Evolutionary conservation across 2,113 vertebrate species (phyloP), one percentile per base, ranked within the genome.

Genomic region (Vulpes vulpes): DNA sequence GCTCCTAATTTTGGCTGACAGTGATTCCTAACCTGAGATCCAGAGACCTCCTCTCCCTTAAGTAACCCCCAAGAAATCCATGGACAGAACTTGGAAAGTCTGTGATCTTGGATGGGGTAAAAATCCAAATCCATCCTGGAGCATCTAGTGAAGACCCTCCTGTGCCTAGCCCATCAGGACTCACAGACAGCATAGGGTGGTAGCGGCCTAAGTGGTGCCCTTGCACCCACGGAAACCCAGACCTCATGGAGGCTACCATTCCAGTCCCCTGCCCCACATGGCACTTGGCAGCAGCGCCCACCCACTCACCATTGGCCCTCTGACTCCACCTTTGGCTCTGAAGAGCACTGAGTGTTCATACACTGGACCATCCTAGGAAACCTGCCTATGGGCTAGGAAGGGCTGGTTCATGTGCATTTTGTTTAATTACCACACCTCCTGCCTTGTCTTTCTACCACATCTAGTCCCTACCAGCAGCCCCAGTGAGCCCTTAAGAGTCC

Each of bases 61-160:
- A 95, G 25, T 55, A n/a, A 64, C 15, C 35, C 53, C 49, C 25
- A 90, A 85, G 32, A 92, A 94, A 80, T 86, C 73, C 80, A 76
- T 62, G 59, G 53, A 57, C 23, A 30, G 64, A 85, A 89, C 71
- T 85, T 32, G 81, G 32, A 25, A 76, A 32, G 79, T 35, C 57
- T 74, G 27, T 85, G 4, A 64, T 79, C 55, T 84, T 74, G 73
- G 49, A 59, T 73, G 30, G 35, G 22, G n/a, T 14, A 11, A 32
- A 53, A 53, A 55, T 43, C 43, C 43, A 20, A 32, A 59, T 71
- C 51, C 4, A 19, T 73, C 35, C 94, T 73, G 25, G 43, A 49
- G 38, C 1, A 3, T 23, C 43, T 78, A 78, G 25, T 43, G 51
- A 76, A 27, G 74, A 78, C 43, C 74, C 74, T 51, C 74, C 74